Evolutionary conservation across 2,113 vertebrate genomes (phyloP), one percentile per base, ranked within the genome.

Genomic region (Mohoua ochrocephala): DNA sequence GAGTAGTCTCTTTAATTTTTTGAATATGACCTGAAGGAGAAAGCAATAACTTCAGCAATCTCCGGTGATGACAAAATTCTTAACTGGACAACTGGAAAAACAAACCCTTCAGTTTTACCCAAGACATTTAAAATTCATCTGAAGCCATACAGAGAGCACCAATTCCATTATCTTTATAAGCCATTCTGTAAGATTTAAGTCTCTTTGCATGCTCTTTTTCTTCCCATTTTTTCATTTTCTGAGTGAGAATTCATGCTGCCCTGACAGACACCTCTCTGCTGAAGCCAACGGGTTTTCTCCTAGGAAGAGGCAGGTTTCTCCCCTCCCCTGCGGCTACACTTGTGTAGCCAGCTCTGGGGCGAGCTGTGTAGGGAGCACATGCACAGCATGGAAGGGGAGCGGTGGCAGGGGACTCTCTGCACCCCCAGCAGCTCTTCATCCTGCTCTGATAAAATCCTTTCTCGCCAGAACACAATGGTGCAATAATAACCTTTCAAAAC

Each of bases 401-500:
- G 1, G 52, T 1, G 7, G 6, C 3, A 1, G n/a, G 82, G 71
- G 26, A 57, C 31, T 31, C 49, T 52, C 52, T 78, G 54, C 42
- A 15, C 10, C 23, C 39, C 45, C 53, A 35, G 84, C 20, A 63
- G 28, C 27, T 68, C 68, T 60, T 86, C 30, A 22, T 23, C 42
- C 52, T 0, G 0, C 22, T 52, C 68, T 1, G 3, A 31, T 42
- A 64, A 56, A 69, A 67, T 15, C 73, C 77, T 68, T 61, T 56
- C 75, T 88, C 1, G 0, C 53, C 90, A 88, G 47, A 88, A 41
- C 59, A 35, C 78, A 93, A 87, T 71, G 41, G 79, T 28, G 63
- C 63, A 50, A 63, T 90, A 94, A 93, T 93, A 84, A 95, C 87
- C 84, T 96, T 94, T 92, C 75, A 77, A 56, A 95, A 89, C 77